These are phyloP conservation scores for Tachycineta bicolor DNA, from an alignment of 2,113 vertebrate species.

Conservation along the genomic window DNA sequence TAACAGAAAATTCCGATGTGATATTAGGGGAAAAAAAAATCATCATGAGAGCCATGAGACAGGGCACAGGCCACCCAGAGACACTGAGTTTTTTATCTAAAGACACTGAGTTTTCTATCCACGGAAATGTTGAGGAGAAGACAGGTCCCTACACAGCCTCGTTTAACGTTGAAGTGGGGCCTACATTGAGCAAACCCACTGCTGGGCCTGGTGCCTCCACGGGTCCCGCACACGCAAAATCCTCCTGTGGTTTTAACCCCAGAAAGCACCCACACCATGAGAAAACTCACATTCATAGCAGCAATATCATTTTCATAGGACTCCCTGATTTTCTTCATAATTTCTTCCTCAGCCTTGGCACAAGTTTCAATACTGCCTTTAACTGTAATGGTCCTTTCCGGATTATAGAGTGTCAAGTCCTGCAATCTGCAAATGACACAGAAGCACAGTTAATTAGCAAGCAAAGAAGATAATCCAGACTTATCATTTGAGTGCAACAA, in stretches of 20 bases:
- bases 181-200: background rate
- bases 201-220: background rate
- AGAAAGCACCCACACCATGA: background rate
- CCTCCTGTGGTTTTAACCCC: background rate
- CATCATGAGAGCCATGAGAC: background rate
- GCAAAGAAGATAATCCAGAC: background rate
- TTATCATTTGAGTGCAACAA: background rate
- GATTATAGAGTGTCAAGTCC: conserved; percentile 96
- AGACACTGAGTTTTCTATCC: background rate
- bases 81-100: background rate
- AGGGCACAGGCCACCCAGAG: background rate
- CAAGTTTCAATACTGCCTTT: conserved; percentile 91
- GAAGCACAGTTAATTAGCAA: background rate
- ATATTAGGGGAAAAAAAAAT: background rate
- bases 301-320: conserved; percentile 96
- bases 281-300: conserved; percentile 95
- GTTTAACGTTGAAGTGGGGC: accelerated
- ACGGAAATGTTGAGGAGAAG: background rate
- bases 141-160: background rate
- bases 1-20: background rate
- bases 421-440: conserved; percentile 82
- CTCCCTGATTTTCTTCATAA: conserved; percentile 98
- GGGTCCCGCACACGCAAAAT: background rate
- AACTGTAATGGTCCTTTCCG: conserved; percentile 94
- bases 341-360: conserved; percentile 90